A percentile compares a stretch with the other conserved stretches of the same genome.
Conservation (phyloP, 2,888 invertebrate species). For the Conchocele bisecta region DNA sequence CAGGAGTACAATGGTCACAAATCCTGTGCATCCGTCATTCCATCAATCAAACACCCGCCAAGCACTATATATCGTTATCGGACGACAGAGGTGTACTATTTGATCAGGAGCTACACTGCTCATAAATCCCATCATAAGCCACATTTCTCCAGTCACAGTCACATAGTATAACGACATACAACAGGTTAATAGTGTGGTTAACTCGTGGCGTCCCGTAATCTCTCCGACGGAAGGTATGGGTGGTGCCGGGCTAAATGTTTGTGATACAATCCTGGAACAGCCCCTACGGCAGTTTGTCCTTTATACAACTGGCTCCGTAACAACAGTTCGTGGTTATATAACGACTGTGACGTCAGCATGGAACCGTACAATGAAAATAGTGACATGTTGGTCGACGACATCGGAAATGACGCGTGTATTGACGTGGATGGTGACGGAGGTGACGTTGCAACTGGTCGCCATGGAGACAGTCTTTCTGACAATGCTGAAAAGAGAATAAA, state of each 20-base stretch:
- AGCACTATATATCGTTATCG: no score
- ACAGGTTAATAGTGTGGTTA: no score
- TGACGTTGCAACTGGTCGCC: slow-evolving; percentile 42
- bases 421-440: slow-evolving; percentile 25
- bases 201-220: slow-evolving; percentile 33
- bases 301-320: slow-evolving; percentile 49
- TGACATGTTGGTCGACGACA: slow-evolving; percentile 35
- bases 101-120: no score
- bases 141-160: no score
- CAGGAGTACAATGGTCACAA: no score
- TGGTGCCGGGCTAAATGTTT: slow-evolving; percentile 49
- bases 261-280: slow-evolving; percentile 22
- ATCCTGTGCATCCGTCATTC: no score
- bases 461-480: slow-evolving; percentile 12
- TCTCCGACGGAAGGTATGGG: slow-evolving; percentile 52
- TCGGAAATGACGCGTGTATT: slow-evolving; percentile 35
- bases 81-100: no score
- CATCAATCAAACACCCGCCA: no score
- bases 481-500: slow-evolving; percentile 15
- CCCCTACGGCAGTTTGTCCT: slow-evolving; percentile 13
- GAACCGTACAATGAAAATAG: slow-evolving; percentile 51
- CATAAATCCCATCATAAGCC: no score
- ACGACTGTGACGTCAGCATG: slow-evolving; percentile 51
- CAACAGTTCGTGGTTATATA: slow-evolving; percentile 58
- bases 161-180: no score